phyloP scores from a whole-genome alignment of 1,140 invertebrate genomes.

The Drosophila serrata region DNA sequence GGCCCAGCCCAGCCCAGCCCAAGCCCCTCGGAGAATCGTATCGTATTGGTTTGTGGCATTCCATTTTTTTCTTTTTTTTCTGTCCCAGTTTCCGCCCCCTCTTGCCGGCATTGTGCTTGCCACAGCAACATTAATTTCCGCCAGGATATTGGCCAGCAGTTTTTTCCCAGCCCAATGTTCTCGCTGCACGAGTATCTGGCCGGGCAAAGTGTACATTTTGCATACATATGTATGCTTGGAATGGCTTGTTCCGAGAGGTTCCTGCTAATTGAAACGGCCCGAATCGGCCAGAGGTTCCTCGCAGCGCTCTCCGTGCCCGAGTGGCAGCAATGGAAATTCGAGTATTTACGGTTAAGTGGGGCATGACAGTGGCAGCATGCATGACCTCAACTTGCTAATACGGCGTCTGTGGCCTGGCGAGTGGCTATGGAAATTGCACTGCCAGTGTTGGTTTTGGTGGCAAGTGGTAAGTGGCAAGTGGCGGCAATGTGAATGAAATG shows the following conservation, averaged over 20 bases:
- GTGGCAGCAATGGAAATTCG: constrained; percentile 48
- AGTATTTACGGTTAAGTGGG: constrained; percentile 57
- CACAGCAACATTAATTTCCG: constrained; percentile 79
- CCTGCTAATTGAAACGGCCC: constrained; percentile 71
- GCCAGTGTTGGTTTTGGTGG: constrained; percentile 12
- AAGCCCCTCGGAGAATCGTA: constrained; percentile 1
- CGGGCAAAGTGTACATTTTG: constrained; percentile 15
- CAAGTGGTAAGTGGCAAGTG: constrained; percentile 26
- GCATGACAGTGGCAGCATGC: constrained; percentile 43
- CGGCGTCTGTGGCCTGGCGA: constrained; percentile 25
- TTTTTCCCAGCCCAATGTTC: constrained; percentile 36
- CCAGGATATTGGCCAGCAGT: constrained; percentile 73
- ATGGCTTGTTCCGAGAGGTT: constrained; percentile 42
- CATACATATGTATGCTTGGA: constrained; percentile 20
- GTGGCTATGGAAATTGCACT: constrained; percentile 24
- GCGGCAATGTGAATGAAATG: background rate
- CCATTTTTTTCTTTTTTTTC: constrained; percentile 41
- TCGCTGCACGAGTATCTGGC: constrained; percentile 13
- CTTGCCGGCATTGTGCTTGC: constrained; percentile 30
- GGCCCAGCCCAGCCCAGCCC: too few relatives aligned
- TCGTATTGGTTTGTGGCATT: constrained; percentile 54
- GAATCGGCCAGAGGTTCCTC: constrained; percentile 22
- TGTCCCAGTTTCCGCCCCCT: constrained; percentile 5
- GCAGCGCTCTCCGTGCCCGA: constrained; percentile 19
- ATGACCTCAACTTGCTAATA: constrained; percentile 44